These are phyloP conservation scores for Lindbergichthys nudifrons DNA, from an alignment of 2,797 vertebrate species.

Conservation along the genomic window DNA sequence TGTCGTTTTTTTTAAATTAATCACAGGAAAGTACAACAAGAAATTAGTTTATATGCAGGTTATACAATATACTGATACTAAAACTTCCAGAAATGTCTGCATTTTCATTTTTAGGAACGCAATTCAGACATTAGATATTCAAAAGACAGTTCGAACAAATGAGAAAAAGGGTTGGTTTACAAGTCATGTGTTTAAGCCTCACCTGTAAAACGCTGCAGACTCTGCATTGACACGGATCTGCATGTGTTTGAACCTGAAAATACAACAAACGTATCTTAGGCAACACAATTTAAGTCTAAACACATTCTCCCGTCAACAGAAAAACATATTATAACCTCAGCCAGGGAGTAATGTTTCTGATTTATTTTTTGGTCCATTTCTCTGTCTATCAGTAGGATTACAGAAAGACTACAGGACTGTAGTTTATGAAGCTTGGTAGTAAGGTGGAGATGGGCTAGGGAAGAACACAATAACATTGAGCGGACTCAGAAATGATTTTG, in stretches of 20 bases:
- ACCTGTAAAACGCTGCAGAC: constrained; percentile 96
- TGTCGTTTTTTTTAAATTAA: neutral
- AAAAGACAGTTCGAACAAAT: neutral
- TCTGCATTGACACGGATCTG: constrained; percentile 97
- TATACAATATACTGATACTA: neutral
- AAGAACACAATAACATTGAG: no score
- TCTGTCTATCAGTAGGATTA: no score
- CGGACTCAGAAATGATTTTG: no score
- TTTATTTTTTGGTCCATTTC: no score
- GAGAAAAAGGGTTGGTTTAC: neutral
- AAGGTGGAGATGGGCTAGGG: no score
- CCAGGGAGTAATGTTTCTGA: no score
- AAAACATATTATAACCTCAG: no score
- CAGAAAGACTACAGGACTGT: no score
- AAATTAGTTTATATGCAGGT: neutral
- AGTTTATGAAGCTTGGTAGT: no score
- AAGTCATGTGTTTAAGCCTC: constrained; percentile 44
- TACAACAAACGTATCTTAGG: constrained; percentile 1
- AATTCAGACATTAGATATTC: neutral
- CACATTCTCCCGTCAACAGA: no score
- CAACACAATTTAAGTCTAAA: no score
- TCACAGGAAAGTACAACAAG: neutral
- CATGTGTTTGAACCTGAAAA: constrained; percentile 96
- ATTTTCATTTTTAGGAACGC: neutral
- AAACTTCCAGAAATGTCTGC: neutral